Percentiles rank a stretch among this genome's conserved stretches.
These are phyloP conservation scores for Heliocidaris erythrogramma DNA, from an alignment of 35 echinoderm and acorn worm species.

Conservation along the genomic window DNA sequence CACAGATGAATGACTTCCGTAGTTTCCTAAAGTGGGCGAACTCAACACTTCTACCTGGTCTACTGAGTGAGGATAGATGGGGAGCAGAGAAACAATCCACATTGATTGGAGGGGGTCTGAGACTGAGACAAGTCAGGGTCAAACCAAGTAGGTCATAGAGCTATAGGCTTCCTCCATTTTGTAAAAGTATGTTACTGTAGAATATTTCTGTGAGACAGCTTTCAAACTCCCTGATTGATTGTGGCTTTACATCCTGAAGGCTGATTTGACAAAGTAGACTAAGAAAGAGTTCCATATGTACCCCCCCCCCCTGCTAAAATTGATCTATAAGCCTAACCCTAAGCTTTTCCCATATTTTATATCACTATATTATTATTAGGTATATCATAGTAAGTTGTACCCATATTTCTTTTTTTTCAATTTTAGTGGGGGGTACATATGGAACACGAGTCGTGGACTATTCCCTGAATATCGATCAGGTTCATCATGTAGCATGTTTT, in stretches of 20 bases:
- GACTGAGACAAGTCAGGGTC: slow-evolving; percentile 82
- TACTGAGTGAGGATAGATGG: slow-evolving; percentile 57
- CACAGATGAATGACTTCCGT: slow-evolving; percentile 64
- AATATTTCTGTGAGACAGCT: neutral
- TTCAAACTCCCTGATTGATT: neutral
- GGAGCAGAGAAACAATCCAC: slow-evolving; percentile 64
- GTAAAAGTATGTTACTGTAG: no score
- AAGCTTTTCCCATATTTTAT: no score
- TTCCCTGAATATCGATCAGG: no score
- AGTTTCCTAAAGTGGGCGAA: slow-evolving; percentile 84
- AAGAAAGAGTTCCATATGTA: no score
- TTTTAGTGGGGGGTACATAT: no score
- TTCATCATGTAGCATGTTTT: no score
- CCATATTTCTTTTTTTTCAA: no score
- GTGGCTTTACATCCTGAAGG: neutral
- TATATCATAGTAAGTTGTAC: no score
- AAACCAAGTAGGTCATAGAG: slow-evolving; percentile 58
- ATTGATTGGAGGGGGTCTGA: slow-evolving; percentile 61
- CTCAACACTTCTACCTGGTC: slow-evolving; percentile 57
- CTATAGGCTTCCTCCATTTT: neutral
- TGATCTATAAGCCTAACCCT: no score
- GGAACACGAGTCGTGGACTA: no score
- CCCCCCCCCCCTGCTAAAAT: no score
- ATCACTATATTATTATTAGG: no score
- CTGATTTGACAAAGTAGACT: neutral